Evolutionary conservation across 1,140 invertebrate species (phyloP), one percentile per base, ranked within the genome.

Genomic region (Heliconius nattereri): DNA sequence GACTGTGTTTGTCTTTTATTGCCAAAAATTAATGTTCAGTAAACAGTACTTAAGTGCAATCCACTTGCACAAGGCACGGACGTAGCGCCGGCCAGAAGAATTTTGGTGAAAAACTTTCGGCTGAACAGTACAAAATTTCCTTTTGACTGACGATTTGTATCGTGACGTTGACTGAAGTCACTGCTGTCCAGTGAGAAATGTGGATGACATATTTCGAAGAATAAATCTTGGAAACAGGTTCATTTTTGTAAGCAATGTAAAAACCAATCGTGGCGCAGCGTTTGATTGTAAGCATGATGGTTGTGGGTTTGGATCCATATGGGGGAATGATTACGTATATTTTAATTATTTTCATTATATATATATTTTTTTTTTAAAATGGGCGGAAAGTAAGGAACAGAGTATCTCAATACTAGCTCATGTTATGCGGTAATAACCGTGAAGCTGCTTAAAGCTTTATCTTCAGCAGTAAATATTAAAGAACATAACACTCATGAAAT

Each of bases 1-100:
- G 74, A 73, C 89, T 89, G 85, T 89, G 89, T 91, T 85, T 88
- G 83, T 88, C 90, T 91, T 94, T 94, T 94, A 94, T 94, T 94
- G 91, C 92, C 92, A 93, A 94, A 94, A 94, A 94, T 94, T 92
- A 94, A 93, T 92, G 91, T 85, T 86, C 92, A 81, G 91, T 92
- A 93, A 92, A 93, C 86, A 93, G 91, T 85, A 85, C 88, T 86
- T 93, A 93, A 94, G 92, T 93, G 88, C 80, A 75, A 76, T 45
- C 76, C 76, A 75, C 66, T 80, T 76, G 80, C 71, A 78, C 52
- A 71, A 78, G 60, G 75, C 79, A 73, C 76, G 66, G 79, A 75
- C 76, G 76, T 72, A 79, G 78, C 78, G 78, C 75, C 81, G 81
- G 74, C 54, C 19, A 32, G 3, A 66, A 29, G 23, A 29, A 66